Percentiles rank a stretch among this genome's conserved stretches.
phyloP scores from a whole-genome alignment of 2,888 invertebrate species.

The Cyaniris semiargus region DNA sequence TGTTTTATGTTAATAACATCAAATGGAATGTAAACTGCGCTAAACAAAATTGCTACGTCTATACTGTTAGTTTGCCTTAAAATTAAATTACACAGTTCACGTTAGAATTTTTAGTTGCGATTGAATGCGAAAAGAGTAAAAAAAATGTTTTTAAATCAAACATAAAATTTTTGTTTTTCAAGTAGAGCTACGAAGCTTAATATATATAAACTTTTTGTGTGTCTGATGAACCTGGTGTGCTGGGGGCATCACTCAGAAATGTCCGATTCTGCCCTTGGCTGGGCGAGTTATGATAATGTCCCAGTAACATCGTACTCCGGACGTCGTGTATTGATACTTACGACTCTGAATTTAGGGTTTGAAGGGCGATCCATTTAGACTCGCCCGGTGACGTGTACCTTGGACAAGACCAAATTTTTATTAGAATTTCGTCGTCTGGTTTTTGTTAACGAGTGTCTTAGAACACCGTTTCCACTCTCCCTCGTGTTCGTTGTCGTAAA shows the following conservation, averaged over 20 bases:
- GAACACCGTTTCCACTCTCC: background rate
- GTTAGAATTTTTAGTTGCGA: background rate
- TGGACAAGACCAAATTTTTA: constrained; percentile 81
- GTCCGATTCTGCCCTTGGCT: constrained; percentile 74
- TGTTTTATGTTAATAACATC: background rate
- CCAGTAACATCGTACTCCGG: constrained; percentile 65
- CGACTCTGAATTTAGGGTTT: constrained; percentile 80
- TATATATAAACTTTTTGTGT: background rate
- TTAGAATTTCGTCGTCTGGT: constrained; percentile 71
- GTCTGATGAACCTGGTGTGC: background rate
- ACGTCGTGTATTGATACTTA: constrained; percentile 74
- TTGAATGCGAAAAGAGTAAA: background rate
- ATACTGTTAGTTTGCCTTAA: constrained; percentile 9
- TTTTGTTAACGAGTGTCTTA: constrained; percentile 59
- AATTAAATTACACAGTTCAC: background rate
- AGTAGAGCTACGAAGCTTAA: background rate
- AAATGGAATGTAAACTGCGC: constrained; percentile 6
- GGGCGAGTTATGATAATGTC: constrained; percentile 74
- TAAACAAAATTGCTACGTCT: constrained; percentile 14
- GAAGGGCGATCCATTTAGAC: constrained; percentile 81
- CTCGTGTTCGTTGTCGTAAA: constrained; percentile 49
- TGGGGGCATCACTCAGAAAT: constrained; percentile 1
- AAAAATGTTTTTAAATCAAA: background rate
- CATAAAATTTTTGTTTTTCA: background rate
- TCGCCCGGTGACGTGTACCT: constrained; percentile 80